These are phyloP conservation scores for Probaryconus sp. DNA, from an alignment of 1,140 invertebrate genomes.

Conservation along the genomic window DNA sequence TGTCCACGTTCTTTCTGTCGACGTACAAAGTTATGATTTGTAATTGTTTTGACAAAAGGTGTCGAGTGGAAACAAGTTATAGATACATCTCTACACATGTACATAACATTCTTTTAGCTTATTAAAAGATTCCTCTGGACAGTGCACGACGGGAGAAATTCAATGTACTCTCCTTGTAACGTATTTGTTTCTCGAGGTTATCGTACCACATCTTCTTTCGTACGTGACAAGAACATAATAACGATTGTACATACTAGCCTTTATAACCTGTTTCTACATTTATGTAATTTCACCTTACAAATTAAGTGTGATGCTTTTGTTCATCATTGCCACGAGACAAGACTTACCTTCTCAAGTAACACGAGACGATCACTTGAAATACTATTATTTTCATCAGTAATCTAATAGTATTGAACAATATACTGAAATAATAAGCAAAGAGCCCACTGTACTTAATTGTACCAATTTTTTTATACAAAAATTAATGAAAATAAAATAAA, in stretches of 20 bases:
- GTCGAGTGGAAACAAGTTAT: constrained; percentile 55
- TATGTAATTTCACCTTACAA: constrained; percentile 70
- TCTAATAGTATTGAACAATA: constrained; percentile 26
- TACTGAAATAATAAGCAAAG: no score
- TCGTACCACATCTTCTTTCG: constrained; percentile 69
- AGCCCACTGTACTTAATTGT: no score
- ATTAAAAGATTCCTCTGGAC: constrained; percentile 57
- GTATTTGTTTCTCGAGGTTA: constrained; percentile 72
- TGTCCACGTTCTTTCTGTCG: constrained; percentile 6
- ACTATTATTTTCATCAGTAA: constrained; percentile 50
- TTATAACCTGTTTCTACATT: constrained; percentile 70
- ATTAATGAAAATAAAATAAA: no score
- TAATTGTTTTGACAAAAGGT: constrained; percentile 56
- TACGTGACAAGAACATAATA: constrained; percentile 73
- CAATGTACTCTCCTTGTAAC: constrained; percentile 67
- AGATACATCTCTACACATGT: constrained; percentile 55
- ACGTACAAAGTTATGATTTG: constrained; percentile 32
- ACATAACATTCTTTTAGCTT: constrained; percentile 52
- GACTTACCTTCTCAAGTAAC: constrained; percentile 48
- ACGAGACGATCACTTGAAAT: constrained; percentile 49
- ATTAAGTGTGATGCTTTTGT: constrained; percentile 63
- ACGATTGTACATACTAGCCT: constrained; percentile 66
- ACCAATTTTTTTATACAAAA: no score
- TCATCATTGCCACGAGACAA: constrained; percentile 50
- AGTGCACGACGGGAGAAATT: constrained; percentile 58